These are phyloP conservation scores for Channa argus DNA, from an alignment of 2,113 vertebrate species.

Conservation along the genomic window DNA sequence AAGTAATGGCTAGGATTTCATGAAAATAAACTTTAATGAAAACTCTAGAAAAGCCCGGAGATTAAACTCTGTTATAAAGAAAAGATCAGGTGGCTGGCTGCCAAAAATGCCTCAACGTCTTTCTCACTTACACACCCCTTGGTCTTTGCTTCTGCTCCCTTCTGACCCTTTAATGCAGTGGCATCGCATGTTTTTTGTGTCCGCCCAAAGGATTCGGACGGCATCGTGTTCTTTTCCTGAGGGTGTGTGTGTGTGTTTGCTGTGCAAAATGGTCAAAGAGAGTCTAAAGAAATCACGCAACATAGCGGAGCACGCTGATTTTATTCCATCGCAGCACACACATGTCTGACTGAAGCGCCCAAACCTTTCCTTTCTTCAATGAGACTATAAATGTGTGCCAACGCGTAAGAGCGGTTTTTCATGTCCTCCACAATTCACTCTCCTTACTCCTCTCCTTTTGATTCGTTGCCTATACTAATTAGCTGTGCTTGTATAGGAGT, in stretches of 20 bases:
- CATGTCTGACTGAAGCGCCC: not conserved
- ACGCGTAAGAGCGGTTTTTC: not conserved
- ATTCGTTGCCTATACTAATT: slow-evolving; percentile 34
- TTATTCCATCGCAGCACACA: too few species aligned
- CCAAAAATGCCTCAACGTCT: not conserved
- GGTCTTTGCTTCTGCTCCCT: not conserved
- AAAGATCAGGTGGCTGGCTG: not conserved
- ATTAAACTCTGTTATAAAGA: too few species aligned
- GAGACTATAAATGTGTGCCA: too few species aligned
- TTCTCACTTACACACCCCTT: not conserved
- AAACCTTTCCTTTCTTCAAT: not conserved
- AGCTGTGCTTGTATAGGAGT: slow-evolving; percentile 37
- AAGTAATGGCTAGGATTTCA: too few species aligned
- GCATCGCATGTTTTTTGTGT: slow-evolving; percentile 9
- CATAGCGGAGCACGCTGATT: not conserved
- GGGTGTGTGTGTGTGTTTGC: not conserved
- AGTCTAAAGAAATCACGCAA: not conserved
- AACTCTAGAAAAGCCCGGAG: too few species aligned
- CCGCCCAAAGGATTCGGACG: slow-evolving; percentile 8
- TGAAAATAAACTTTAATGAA: too few species aligned
- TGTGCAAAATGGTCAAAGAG: not conserved
- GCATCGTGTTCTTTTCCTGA: slow-evolving; percentile 14
- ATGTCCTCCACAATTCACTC: not conserved
- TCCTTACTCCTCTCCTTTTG: not conserved
- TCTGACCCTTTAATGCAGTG: slow-evolving; percentile 33